These are phyloP conservation scores for Danio aesculapii DNA, from an alignment of 2,797 vertebrate species.

Conservation along the genomic window DNA sequence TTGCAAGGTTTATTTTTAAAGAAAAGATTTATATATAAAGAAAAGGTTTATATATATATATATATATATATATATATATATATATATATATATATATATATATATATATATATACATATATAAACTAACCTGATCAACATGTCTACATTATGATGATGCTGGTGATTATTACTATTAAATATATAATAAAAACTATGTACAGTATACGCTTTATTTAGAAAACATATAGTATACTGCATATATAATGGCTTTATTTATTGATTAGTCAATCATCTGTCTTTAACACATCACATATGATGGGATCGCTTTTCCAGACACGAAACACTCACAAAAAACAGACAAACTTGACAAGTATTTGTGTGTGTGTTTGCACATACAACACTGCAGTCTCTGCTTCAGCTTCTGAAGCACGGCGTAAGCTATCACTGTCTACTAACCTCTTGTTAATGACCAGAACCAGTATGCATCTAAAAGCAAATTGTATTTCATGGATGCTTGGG, in stretches of 20 bases:
- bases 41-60: too few relatives aligned
- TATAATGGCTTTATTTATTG: background rate
- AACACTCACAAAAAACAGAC: background rate
- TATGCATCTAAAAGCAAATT: slow-evolving; percentile 67
- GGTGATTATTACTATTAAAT: too few relatives aligned
- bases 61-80: too few relatives aligned
- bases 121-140: too few relatives aligned
- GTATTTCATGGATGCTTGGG: slow-evolving; percentile 76
- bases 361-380: background rate
- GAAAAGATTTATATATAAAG: too few relatives aligned
- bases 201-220: too few relatives aligned
- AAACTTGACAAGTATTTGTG: too few relatives aligned
- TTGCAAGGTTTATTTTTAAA: too few relatives aligned
- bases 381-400: slow-evolving; percentile 40
- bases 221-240: background rate
- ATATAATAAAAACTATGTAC: too few relatives aligned
- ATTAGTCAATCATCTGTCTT: background rate
- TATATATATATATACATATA: too few relatives aligned
- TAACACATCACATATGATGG: background rate
- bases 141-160: too few relatives aligned
- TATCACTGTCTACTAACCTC: slow-evolving; percentile 55
- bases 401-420: slow-evolving; percentile 19
- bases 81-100: too few relatives aligned
- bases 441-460: slow-evolving; percentile 66
- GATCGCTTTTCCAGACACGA: background rate